Evolutionary conservation across 2,888 invertebrate genomes (phyloP).

Genomic region (Portevinia maculata): DNA sequence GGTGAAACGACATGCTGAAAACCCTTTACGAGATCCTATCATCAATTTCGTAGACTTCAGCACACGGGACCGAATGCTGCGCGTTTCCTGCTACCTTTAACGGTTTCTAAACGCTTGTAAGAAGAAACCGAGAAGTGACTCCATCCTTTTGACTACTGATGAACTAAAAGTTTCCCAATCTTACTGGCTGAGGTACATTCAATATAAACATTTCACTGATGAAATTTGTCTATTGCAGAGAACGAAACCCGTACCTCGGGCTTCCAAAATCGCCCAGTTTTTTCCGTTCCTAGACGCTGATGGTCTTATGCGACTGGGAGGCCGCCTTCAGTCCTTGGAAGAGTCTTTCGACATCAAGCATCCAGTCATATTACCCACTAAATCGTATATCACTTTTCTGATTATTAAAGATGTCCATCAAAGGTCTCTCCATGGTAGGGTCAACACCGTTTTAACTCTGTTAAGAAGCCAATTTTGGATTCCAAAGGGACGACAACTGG

Average conservation of each 20-base stretch:
- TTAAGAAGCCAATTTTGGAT: too few species aligned
- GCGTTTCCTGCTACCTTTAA: too few species aligned
- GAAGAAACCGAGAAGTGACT: not conserved
- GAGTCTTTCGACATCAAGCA: too few species aligned
- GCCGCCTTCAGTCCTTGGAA: too few species aligned
- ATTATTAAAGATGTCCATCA: too few species aligned
- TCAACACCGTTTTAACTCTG: too few species aligned
- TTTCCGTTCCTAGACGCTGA: conserved; percentile 1
- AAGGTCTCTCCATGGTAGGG: too few species aligned
- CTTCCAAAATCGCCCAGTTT: conserved; percentile 6
- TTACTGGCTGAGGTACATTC: conserved; percentile 22
- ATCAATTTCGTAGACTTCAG: conserved; percentile 1
- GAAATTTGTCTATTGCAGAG: conserved; percentile 20
- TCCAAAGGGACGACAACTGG: too few species aligned
- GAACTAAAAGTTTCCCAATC: conserved; percentile 4
- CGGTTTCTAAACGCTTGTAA: not conserved
- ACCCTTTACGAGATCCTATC: not conserved
- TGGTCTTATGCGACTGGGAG: not conserved
- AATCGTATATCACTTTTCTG: too few species aligned
- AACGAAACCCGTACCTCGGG: not conserved
- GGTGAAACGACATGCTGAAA: not conserved
- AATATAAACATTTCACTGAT: conserved; percentile 10
- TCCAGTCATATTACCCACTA: too few species aligned
- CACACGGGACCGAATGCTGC: conserved; percentile 4
- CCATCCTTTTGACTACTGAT: not conserved